A percentile compares a stretch with the other conserved stretches of the same genome.
Evolutionary conservation across 2,888 invertebrate genomes (phyloP).

Genomic region (Monoplex corrugatus): DNA sequence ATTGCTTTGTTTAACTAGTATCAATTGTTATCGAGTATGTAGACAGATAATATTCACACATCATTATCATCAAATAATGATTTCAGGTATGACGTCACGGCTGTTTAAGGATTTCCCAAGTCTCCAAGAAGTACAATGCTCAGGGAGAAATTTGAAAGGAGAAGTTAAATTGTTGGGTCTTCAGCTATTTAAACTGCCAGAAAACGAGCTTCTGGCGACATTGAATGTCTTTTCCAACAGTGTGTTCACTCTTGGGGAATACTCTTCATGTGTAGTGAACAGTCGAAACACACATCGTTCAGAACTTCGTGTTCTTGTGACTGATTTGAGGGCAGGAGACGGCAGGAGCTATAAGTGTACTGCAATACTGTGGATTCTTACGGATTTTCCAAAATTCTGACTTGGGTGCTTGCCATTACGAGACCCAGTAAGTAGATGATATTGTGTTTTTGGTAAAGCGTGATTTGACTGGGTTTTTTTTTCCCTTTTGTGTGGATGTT

Average conservation of each 20-base stretch:
- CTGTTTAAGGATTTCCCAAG: slow-evolving; percentile 29
- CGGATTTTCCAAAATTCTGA: background rate
- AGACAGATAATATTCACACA: too few species aligned
- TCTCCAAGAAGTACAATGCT: slow-evolving; percentile 42
- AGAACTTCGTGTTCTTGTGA: background rate
- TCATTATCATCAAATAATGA: too few species aligned
- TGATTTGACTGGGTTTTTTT: too few species aligned
- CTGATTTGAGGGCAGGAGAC: slow-evolving; percentile 31
- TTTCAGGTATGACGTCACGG: slow-evolving; percentile 32
- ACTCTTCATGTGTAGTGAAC: slow-evolving; percentile 33
- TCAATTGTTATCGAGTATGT: too few species aligned
- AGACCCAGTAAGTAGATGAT: too few species aligned
- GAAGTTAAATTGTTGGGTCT: background rate
- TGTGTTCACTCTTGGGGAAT: slow-evolving; percentile 9
- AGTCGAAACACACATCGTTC: background rate
- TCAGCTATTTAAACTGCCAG: background rate
- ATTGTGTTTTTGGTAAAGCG: too few species aligned
- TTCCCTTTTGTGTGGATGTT: too few species aligned
- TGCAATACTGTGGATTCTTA: background rate
- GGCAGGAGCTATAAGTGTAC: background rate
- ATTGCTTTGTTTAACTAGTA: too few species aligned
- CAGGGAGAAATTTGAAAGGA: background rate
- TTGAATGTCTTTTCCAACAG: slow-evolving; percentile 10
- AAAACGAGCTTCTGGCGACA: background rate
- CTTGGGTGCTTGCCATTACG: background rate